These are phyloP conservation scores for Symphodus melops DNA, from an alignment of 2,113 vertebrate species.

Conservation along the genomic window DNA sequence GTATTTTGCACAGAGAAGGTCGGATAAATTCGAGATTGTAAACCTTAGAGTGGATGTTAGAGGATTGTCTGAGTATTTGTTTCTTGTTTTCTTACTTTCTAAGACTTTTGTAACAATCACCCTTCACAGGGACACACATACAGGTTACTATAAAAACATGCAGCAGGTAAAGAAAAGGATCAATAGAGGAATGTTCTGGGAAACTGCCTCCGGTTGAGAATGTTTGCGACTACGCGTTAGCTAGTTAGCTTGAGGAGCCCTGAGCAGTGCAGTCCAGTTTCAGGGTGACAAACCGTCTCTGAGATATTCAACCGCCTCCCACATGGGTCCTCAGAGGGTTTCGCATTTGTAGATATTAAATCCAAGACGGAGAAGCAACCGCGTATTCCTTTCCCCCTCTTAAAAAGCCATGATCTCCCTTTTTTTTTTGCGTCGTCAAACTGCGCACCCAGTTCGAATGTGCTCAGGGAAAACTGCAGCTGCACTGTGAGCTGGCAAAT, in stretches of 20 bases:
- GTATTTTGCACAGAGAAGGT: slow-evolving; percentile 73
- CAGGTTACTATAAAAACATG: slow-evolving; percentile 47
- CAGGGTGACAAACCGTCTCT: background rate
- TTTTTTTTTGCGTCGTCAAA: slow-evolving; percentile 41
- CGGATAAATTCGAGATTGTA: slow-evolving; percentile 64
- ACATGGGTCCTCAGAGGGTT: background rate
- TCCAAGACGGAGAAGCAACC: slow-evolving; percentile 36
- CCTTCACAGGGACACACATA: slow-evolving; percentile 59
- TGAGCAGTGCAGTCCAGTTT: slow-evolving; percentile 13
- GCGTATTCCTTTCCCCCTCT: slow-evolving; percentile 14
- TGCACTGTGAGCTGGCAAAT: slow-evolving; percentile 65
- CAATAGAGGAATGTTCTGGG: slow-evolving; percentile 10
- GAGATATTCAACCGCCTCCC: slow-evolving; percentile 1
- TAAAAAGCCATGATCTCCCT: slow-evolving; percentile 75
- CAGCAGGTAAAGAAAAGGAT: slow-evolving; percentile 21
- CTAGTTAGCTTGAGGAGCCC: slow-evolving; percentile 16
- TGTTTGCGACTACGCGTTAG: slow-evolving; percentile 8
- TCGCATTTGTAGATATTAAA: background rate
- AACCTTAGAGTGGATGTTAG: slow-evolving; percentile 57
- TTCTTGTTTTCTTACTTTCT: slow-evolving; percentile 71
- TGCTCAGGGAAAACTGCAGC: slow-evolving; percentile 85
- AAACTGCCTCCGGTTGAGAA: slow-evolving; percentile 46
- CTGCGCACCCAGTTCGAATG: slow-evolving; percentile 76
- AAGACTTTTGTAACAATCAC: slow-evolving; percentile 70
- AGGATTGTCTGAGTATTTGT: slow-evolving; percentile 66